Evolutionary conservation across 2,888 invertebrate species (phyloP).

Genomic region (Hirtodrosophila confusa): DNA sequence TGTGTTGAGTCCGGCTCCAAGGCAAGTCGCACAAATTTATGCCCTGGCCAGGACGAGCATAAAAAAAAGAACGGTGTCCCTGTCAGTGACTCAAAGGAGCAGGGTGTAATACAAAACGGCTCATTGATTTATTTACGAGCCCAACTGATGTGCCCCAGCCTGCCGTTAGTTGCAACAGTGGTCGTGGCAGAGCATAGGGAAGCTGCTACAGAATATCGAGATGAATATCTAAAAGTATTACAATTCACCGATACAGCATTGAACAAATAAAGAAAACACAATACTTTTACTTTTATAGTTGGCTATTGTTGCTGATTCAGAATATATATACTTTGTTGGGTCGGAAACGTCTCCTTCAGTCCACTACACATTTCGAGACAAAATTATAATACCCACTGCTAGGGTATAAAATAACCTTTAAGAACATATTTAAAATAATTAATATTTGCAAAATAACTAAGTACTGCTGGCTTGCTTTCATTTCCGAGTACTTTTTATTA

Average conservation of each 20-base stretch:
- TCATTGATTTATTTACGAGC: slow-evolving; percentile 83
- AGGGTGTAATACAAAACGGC: slow-evolving; percentile 72
- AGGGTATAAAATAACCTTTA: too few species aligned
- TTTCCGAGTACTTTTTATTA: too few species aligned
- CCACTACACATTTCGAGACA: too few species aligned
- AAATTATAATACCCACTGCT: too few species aligned
- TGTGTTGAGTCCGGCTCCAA: slow-evolving; percentile 22
- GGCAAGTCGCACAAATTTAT: slow-evolving; percentile 71
- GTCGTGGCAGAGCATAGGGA: slow-evolving; percentile 26
- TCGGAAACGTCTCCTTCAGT: too few species aligned
- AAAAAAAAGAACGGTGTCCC: slow-evolving; percentile 19
- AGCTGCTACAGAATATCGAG: slow-evolving; percentile 4
- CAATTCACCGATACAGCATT: background rate
- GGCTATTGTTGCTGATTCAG: too few species aligned
- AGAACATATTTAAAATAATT: too few species aligned
- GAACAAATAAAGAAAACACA: too few species aligned
- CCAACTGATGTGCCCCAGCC: slow-evolving; percentile 50
- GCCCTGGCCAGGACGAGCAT: slow-evolving; percentile 47
- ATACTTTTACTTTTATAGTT: too few species aligned
- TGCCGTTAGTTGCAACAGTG: slow-evolving; percentile 32
- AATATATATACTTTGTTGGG: too few species aligned
- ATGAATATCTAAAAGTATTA: background rate
- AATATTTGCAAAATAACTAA: too few species aligned
- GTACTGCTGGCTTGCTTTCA: too few species aligned
- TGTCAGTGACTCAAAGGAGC: slow-evolving; percentile 45